phyloP scores from a whole-genome alignment of 2,113 vertebrate genomes.

The Laterallus jamaicensis region DNA sequence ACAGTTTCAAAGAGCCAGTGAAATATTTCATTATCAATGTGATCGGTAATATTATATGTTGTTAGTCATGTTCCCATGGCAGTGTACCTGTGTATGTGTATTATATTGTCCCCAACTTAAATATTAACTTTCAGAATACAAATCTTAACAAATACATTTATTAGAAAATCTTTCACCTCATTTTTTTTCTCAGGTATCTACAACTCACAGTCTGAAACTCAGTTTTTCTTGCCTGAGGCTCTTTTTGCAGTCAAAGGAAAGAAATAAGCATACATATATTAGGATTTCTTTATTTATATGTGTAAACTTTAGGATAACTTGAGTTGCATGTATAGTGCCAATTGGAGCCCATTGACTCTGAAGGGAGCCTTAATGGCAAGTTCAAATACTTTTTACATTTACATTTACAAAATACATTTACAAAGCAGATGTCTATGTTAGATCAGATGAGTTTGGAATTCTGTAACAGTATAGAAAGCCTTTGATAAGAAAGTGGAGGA shows the following conservation, averaged over 20 bases:
- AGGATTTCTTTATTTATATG: not conserved
- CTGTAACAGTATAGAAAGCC: not conserved
- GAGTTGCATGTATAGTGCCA: rapidly evolving
- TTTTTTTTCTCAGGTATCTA: not conserved
- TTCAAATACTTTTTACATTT: not conserved
- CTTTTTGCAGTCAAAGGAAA: not conserved
- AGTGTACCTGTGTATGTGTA: not conserved
- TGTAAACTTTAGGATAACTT: not conserved
- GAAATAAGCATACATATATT: not conserved
- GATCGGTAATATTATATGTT: not conserved
- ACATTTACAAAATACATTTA: not conserved
- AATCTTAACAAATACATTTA: not conserved
- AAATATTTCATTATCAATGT: not conserved
- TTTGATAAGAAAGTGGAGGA: not conserved
- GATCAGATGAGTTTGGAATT: not conserved
- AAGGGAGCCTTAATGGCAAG: not conserved
- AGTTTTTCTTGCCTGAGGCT: not conserved
- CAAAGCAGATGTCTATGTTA: not conserved
- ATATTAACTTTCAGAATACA: not conserved
- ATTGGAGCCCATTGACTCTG: not conserved
- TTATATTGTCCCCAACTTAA: not conserved
- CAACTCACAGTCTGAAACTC: not conserved
- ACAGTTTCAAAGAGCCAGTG: not conserved
- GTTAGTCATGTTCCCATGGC: not conserved
- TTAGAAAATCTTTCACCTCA: not conserved